Conservation (phyloP, 1,140 invertebrate genomes). For the Meteorus sp. region DNA sequence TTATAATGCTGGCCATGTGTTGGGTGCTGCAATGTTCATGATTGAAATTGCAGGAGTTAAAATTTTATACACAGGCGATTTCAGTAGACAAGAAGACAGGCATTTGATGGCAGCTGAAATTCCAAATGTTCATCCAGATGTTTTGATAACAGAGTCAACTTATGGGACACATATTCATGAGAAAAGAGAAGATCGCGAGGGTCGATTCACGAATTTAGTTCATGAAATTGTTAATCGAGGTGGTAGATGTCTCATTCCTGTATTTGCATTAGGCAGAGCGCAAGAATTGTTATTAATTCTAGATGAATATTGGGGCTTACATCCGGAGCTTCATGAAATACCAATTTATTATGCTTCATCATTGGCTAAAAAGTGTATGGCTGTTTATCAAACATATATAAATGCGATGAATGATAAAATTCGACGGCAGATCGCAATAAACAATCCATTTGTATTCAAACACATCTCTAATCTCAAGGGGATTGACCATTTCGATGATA, state of each 20-base stretch:
- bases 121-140: constrained; percentile 92
- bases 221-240: constrained; percentile 95
- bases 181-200: constrained; percentile 94
- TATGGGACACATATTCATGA: constrained; percentile 99
- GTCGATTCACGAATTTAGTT: constrained; percentile 91
- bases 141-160: constrained; percentile 97
- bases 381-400: constrained; percentile 99
- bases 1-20: constrained; percentile 97
- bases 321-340: constrained; percentile 97
- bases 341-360: constrained; percentile 99
- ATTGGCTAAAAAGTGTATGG: constrained; percentile 99
- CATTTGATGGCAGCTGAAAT: constrained; percentile 99
- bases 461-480: constrained; percentile 99
- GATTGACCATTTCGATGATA: constrained; percentile 99
- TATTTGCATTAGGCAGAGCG: constrained; percentile 96
- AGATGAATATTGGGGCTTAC: constrained; percentile 98
- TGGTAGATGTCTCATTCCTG: constrained; percentile 96
- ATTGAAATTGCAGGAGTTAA: constrained; percentile 99
- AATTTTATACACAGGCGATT: constrained; percentile 94
- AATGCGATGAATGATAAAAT: constrained; percentile 99
- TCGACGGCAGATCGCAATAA: constrained; percentile 92
- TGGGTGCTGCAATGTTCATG: constrained; percentile 99
- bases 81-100: constrained; percentile 96
- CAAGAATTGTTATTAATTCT: constrained; percentile 95
- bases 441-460: constrained; percentile 99